A percentile compares a stretch with the other conserved stretches of the same genome.
Conservation (phyloP, 2,113 vertebrate genomes). For the Ranitomeya variabilis region DNA sequence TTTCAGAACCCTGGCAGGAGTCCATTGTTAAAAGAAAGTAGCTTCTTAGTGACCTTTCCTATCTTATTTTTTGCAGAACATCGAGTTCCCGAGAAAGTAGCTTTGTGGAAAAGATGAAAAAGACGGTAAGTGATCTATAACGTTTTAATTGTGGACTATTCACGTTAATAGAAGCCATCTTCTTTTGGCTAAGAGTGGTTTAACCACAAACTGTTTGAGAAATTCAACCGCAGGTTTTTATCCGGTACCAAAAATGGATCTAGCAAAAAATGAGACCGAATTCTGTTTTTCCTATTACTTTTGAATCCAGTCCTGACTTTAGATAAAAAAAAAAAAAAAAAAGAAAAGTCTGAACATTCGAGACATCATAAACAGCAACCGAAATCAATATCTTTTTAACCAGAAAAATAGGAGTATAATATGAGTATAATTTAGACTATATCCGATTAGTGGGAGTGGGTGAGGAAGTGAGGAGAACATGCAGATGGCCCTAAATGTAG, state of each 20-base stretch:
- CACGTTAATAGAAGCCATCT: background rate
- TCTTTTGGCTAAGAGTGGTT: background rate
- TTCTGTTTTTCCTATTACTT: too few species aligned
- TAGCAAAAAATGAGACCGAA: too few species aligned
- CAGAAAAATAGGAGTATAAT: background rate
- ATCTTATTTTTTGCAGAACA: slow-evolving; percentile 71
- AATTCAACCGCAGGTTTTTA: too few species aligned
- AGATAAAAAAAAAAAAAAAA: too few species aligned
- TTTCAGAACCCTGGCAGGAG: background rate
- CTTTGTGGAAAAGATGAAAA: slow-evolving; percentile 99
- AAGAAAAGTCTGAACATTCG: too few species aligned
- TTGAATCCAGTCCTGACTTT: too few species aligned
- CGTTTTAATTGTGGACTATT: background rate
- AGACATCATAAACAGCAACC: too few species aligned
- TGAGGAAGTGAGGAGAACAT: background rate
- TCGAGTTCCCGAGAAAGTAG: slow-evolving; percentile 81
- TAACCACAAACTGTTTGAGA: background rate
- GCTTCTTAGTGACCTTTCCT: background rate
- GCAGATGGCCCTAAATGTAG: background rate
- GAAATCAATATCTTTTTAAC: background rate
- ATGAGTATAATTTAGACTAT: background rate
- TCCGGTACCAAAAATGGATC: too few species aligned
- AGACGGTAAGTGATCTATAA: slow-evolving; percentile 82
- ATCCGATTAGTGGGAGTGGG: background rate
- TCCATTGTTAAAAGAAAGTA: background rate